Percentiles rank a stretch among this genome's conserved stretches.
These are phyloP conservation scores for Empidonax traillii DNA, from an alignment of 2,113 vertebrate species.

Conservation along the genomic window DNA sequence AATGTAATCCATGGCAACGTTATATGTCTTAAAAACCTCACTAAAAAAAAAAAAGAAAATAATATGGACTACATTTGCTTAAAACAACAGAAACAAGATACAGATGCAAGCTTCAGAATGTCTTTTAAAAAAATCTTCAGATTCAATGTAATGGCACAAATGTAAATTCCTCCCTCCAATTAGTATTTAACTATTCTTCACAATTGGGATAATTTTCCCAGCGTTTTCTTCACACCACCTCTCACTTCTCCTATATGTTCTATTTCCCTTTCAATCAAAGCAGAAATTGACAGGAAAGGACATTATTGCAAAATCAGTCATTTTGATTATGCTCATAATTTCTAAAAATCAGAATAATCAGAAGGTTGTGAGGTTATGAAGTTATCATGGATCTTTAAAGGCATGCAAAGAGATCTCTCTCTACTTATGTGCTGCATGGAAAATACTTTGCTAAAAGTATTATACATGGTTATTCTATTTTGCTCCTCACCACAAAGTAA, in stretches of 20 bases:
- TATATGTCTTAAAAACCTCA: constrained; percentile 99
- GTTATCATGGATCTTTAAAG: background rate
- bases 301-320: background rate
- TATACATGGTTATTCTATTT: background rate
- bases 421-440: background rate
- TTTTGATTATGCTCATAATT: background rate
- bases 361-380: background rate
- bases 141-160: background rate
- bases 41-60: constrained; percentile 59
- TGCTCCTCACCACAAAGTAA: background rate
- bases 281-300: background rate
- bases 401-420: background rate
- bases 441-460: background rate
- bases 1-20: constrained; percentile 95
- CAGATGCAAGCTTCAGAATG: background rate
- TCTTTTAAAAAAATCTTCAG: background rate
- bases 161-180: background rate
- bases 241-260: background rate
- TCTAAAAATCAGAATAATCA: background rate
- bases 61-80: background rate
- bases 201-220: background rate
- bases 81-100: background rate
- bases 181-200: background rate
- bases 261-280: background rate
- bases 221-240: background rate